These are phyloP conservation scores for Aplocera efformata DNA, from an alignment of 2,888 invertebrate species.

Conservation along the genomic window DNA sequence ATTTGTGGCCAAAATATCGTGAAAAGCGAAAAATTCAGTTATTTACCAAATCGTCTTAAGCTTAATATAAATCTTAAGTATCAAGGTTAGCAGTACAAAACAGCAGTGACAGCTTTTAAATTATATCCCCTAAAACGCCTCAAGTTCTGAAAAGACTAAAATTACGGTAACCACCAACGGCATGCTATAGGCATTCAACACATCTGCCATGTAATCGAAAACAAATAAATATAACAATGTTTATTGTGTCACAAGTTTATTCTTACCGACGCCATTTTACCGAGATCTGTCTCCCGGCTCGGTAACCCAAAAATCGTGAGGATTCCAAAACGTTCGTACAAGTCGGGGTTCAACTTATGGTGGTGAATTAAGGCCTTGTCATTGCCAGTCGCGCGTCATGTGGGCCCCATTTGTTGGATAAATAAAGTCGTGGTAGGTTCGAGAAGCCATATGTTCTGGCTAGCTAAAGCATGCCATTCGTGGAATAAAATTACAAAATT, in stretches of 20 bases:
- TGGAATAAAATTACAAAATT: constrained; percentile 11
- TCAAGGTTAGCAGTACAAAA: no score
- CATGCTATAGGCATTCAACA: constrained; percentile 36
- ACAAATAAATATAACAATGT: constrained; percentile 67
- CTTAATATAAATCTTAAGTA: no score
- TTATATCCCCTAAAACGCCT: neutral
- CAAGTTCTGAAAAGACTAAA: constrained; percentile 2
- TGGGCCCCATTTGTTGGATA: constrained; percentile 71
- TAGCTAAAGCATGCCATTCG: constrained; percentile 21
- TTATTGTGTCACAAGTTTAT: constrained; percentile 70
- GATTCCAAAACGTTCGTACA: neutral
- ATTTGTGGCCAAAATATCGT: no score
- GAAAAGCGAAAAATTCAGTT: no score
- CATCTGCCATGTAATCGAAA: constrained; percentile 67
- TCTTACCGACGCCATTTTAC: constrained; percentile 36
- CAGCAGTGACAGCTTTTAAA: neutral
- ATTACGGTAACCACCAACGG: constrained; percentile 20
- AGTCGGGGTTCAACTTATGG: constrained; percentile 27
- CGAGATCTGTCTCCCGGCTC: constrained; percentile 29
- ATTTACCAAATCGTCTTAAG: no score
- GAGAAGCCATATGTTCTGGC: constrained; percentile 54
- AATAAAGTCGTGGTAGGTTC: constrained; percentile 56
- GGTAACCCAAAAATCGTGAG: neutral
- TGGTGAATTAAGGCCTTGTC: constrained; percentile 64
- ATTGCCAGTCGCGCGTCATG: constrained; percentile 68